A percentile compares a stretch with the other conserved stretches of the same genome.
These are phyloP conservation scores for Acanthochromis polyacanthus DNA, from an alignment of 2,113 vertebrate species.

Conservation along the genomic window DNA sequence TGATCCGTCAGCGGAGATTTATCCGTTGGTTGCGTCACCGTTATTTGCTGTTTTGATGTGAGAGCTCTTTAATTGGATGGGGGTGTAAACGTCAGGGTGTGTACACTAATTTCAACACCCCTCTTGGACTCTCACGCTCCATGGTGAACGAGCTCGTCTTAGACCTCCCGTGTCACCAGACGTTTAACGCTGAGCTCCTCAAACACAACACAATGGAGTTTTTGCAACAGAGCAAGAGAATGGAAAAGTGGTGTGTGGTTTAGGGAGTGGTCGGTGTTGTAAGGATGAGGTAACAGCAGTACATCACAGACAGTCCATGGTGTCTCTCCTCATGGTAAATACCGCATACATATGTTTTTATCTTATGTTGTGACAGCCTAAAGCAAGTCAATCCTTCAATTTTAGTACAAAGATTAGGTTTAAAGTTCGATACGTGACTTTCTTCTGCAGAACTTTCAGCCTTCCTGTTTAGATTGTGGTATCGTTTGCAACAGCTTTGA, in stretches of 20 bases:
- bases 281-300: conserved; percentile 31
- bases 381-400: neutral
- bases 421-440: neutral
- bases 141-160: conserved; percentile 19
- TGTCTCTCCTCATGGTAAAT: neutral
- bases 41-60: conserved; percentile 37
- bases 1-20: conserved; percentile 7
- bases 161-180: conserved; percentile 20
- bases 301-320: conserved; percentile 9
- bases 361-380: neutral
- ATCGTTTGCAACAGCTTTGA: too few relatives aligned
- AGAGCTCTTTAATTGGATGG: conserved; percentile 36
- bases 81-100: conserved; percentile 32
- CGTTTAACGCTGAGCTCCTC: neutral
- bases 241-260: conserved; percentile 15
- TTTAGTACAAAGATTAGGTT: neutral
- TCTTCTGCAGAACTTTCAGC: too few relatives aligned
- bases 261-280: conserved; percentile 1
- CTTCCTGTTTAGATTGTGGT: too few relatives aligned
- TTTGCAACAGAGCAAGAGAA: conserved; percentile 22
- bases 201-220: conserved; percentile 32
- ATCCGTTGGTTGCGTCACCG: conserved; percentile 8
- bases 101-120: conserved; percentile 39
- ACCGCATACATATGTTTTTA: neutral
- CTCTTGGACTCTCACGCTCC: neutral